Evolutionary conservation across 2,888 invertebrate species (phyloP).

Genomic region (Taenaris catops): DNA sequence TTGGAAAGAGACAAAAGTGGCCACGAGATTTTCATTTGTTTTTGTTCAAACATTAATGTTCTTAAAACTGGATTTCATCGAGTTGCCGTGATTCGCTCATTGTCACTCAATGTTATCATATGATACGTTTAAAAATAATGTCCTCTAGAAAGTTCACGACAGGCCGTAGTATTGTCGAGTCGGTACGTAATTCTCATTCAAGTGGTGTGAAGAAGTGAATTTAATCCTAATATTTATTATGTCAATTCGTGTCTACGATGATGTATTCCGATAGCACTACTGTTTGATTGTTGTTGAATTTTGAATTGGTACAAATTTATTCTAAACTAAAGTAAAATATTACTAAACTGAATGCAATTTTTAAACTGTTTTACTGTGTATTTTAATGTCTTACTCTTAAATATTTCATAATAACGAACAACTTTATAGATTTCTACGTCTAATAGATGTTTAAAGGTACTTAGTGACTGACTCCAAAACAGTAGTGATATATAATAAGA

Average conservation of each 20-base stretch:
- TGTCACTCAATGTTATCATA: no score
- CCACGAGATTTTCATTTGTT: no score
- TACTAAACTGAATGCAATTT: conserved; percentile 31
- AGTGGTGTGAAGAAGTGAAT: no score
- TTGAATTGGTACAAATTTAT: conserved; percentile 31
- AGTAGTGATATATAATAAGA: conserved; percentile 38
- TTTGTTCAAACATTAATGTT: no score
- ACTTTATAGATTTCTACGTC: conserved; percentile 3
- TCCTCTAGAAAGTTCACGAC: no score
- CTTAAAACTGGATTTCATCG: no score
- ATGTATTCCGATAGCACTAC: conserved; percentile 24
- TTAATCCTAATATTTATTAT: no score
- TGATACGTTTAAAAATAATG: no score
- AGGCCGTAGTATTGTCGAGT: no score
- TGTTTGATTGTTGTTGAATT: conserved; percentile 33
- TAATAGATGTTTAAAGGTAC: conserved; percentile 22
- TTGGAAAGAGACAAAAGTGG: no score
- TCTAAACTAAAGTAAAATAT: conserved; percentile 17
- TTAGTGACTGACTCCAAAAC: conserved; percentile 33
- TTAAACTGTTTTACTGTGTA: conserved; percentile 31
- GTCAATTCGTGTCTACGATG: not conserved
- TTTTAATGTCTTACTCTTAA: conserved; percentile 18
- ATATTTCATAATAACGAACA: conserved; percentile 25
- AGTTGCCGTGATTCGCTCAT: no score
- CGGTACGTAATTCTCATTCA: no score